These are phyloP conservation scores for Miichthys miiuy DNA, from an alignment of 2,797 vertebrate species.

Conservation along the genomic window DNA sequence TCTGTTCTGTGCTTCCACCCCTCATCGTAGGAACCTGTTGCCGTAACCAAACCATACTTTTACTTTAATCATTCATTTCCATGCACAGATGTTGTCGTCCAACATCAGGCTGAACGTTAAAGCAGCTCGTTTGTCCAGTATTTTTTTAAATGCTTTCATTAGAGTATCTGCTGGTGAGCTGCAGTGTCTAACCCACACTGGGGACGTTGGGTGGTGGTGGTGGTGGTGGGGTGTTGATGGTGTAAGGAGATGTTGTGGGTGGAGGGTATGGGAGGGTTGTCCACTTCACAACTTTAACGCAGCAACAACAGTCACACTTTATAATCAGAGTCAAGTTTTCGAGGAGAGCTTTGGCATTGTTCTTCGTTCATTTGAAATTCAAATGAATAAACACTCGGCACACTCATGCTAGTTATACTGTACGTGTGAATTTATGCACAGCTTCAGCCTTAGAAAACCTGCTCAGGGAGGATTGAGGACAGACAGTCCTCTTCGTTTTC, in stretches of 20 bases:
- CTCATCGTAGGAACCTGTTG: no score
- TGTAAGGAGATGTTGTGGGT: constrained; percentile 8
- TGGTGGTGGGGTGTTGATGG: no score
- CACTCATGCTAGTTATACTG: not conserved
- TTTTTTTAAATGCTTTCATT: no score
- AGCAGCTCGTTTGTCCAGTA: no score
- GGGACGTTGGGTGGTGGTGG: no score
- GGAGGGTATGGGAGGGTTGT: not conserved
- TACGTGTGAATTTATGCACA: constrained; percentile 17
- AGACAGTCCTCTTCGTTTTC: not conserved
- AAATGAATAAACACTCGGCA: not conserved
- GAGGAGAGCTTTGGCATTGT: not conserved
- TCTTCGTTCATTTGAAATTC: not conserved
- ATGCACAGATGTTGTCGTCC: no score
- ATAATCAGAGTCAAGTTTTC: not conserved
- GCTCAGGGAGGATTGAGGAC: not conserved
- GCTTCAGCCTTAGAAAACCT: not conserved
- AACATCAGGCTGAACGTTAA: no score
- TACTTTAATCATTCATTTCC: no score
- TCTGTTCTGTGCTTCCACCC: no score
- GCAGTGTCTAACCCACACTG: no score
- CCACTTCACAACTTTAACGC: constrained; percentile 32
- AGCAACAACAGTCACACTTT: not conserved
- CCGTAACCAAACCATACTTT: no score
- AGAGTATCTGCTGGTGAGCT: no score